These are phyloP conservation scores for Pseudanteris insignis DNA, from an alignment of 2,888 invertebrate genomes.

Conservation along the genomic window DNA sequence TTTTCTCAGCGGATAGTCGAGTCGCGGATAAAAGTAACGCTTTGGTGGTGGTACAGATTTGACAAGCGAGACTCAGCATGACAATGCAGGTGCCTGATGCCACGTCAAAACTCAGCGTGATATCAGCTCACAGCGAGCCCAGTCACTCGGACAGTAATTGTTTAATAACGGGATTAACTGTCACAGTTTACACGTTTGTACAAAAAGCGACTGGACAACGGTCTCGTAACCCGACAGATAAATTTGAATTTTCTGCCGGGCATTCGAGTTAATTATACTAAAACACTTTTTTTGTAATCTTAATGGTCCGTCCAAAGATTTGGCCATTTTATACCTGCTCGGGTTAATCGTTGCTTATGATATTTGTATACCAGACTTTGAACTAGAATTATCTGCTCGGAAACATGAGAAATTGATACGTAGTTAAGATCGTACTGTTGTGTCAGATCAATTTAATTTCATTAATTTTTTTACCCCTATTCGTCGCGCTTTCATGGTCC, in stretches of 20 bases:
- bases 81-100: slow-evolving; percentile 67
- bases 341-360: slow-evolving; percentile 13
- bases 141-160: slow-evolving; percentile 60
- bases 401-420: slow-evolving; percentile 19
- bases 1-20: slow-evolving; percentile 47
- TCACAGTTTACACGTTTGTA: slow-evolving; percentile 53
- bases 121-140: slow-evolving; percentile 56
- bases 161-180: slow-evolving; percentile 59
- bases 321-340: slow-evolving; percentile 17
- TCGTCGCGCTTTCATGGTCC: too few species aligned
- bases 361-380: slow-evolving; percentile 18
- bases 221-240: slow-evolving; percentile 39
- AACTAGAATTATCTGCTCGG: slow-evolving; percentile 10
- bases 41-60: slow-evolving; percentile 47
- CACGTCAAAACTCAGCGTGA: slow-evolving; percentile 66
- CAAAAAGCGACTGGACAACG: slow-evolving; percentile 9
- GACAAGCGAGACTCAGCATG: slow-evolving; percentile 59
- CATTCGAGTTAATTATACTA: slow-evolving; percentile 50
- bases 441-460: not conserved
- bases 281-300: slow-evolving; percentile 43
- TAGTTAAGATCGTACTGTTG: not conserved
- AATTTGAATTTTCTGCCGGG: slow-evolving; percentile 52
- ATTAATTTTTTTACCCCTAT: not conserved
- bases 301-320: slow-evolving; percentile 29
- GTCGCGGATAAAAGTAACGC: slow-evolving; percentile 53